Percentiles rank a stretch among this genome's conserved stretches.
phyloP scores from a whole-genome alignment of 2,113 vertebrate genomes.

The Dascyllus trimaculatus region DNA sequence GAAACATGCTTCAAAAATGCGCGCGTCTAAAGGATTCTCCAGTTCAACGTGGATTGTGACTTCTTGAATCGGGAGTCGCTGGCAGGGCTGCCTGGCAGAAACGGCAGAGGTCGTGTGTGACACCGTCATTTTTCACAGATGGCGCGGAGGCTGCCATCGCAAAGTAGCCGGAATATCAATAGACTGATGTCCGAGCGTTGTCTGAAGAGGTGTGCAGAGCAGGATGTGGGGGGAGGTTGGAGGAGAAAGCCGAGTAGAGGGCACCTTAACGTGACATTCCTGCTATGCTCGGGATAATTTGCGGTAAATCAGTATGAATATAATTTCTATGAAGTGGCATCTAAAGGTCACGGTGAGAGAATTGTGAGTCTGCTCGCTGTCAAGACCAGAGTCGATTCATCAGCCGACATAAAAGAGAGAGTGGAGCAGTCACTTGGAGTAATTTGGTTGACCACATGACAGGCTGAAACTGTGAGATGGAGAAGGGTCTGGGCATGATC shows the following conservation, averaged over 20 bases:
- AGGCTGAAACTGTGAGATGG: not conserved
- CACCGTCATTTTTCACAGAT: constrained; percentile 68
- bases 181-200: constrained; percentile 40
- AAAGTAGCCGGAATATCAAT: constrained; percentile 60
- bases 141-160: constrained; percentile 32
- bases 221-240: too few relatives aligned
- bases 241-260: constrained; percentile 20
- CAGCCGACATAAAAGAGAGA: constrained; percentile 16
- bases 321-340: constrained; percentile 55
- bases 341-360: constrained; percentile 64
- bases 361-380: constrained; percentile 37
- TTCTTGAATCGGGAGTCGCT: not conserved
- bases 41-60: constrained; percentile 10
- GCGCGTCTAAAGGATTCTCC: constrained; percentile 7
- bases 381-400: constrained; percentile 30
- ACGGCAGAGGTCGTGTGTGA: constrained; percentile 58
- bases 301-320: constrained; percentile 53
- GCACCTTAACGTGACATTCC: constrained; percentile 63
- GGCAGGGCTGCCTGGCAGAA: constrained; percentile 9
- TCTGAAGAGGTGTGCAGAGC: not conserved
- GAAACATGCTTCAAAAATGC: constrained; percentile 15
- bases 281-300: constrained; percentile 48
- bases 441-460: constrained; percentile 18
- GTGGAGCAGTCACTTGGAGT: constrained; percentile 14
- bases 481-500: not conserved